Percentiles rank a stretch among this genome's conserved stretches.
Evolutionary conservation across 2,888 invertebrate species (phyloP).

Genomic region (Agriopis aurantiaria): DNA sequence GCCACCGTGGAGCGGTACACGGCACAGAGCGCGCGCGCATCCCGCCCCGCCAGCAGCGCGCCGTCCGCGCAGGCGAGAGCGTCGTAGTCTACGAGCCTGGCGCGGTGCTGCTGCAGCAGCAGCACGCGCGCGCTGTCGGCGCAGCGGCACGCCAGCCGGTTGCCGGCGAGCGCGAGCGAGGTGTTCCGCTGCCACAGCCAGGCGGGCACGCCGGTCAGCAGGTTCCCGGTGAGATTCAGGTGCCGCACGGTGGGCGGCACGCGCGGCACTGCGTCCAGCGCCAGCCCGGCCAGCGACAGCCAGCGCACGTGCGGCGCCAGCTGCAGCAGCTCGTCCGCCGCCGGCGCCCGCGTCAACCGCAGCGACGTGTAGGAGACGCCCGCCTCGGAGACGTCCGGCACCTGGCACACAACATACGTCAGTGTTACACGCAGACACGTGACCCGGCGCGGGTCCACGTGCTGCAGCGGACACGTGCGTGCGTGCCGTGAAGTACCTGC

Average conservation of each 20-base stretch:
- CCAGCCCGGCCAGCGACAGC: constrained; percentile 5
- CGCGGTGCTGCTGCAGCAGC: neutral
- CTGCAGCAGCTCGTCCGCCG: neutral
- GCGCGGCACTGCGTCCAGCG: constrained; percentile 2
- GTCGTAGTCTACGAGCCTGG: neutral
- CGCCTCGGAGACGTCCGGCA: constrained; percentile 13
- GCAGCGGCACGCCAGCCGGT: constrained; percentile 52
- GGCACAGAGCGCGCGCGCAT: constrained; percentile 49
- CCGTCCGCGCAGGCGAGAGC: constrained; percentile 29
- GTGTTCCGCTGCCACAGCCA: constrained; percentile 28
- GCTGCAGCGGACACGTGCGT: too few relatives aligned
- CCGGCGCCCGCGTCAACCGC: neutral
- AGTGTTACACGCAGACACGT: too few relatives aligned
- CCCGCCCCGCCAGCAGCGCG: constrained; percentile 21
- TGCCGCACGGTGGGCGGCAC: constrained; percentile 26
- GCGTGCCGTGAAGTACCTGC: neutral
- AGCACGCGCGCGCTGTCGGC: constrained; percentile 10
- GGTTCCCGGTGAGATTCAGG: constrained; percentile 47
- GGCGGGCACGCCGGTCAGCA: constrained; percentile 35
- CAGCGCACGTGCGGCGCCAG: constrained; percentile 1
- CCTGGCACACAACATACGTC: neutral
- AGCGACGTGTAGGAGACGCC: constrained; percentile 22
- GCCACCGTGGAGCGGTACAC: constrained; percentile 41
- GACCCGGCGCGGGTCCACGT: too few relatives aligned
- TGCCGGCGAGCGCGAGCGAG: constrained; percentile 41